Evolutionary conservation across 1,140 invertebrate genomes (phyloP).

Genomic region (Whitmania pigra): DNA sequence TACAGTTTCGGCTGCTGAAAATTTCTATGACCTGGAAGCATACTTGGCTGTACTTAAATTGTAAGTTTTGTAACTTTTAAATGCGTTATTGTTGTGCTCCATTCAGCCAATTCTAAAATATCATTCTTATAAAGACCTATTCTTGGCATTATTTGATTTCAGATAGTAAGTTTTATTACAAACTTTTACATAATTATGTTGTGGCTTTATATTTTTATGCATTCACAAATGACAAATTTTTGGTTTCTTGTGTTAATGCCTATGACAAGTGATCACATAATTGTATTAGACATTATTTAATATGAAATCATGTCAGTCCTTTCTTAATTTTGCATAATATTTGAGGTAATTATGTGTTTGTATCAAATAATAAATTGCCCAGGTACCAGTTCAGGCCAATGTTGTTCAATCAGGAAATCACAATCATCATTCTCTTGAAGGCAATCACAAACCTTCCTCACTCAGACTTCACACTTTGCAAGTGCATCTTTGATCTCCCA

Average conservation of each 20-base stretch:
- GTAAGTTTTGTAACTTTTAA: slow-evolving; percentile 33
- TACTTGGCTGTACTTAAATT: slow-evolving; percentile 70
- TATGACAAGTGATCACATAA: slow-evolving; percentile 9
- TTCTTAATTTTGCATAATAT: background rate
- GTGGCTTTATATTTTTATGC: background rate
- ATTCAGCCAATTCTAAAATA: background rate
- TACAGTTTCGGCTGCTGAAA: slow-evolving; percentile 77
- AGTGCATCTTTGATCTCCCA: slow-evolving; percentile 74
- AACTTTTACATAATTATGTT: background rate
- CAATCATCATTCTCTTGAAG: slow-evolving; percentile 74
- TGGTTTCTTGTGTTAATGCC: background rate
- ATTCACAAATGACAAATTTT: background rate
- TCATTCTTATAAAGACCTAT: too few species aligned
- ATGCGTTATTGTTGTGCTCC: background rate
- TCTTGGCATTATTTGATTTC: too few species aligned
- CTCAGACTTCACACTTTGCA: slow-evolving; percentile 90
- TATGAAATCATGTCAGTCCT: slow-evolving; percentile 35
- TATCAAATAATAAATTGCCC: slow-evolving; percentile 19
- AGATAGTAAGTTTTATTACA: background rate
- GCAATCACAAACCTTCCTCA: slow-evolving; percentile 89
- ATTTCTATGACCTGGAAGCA: slow-evolving; percentile 87
- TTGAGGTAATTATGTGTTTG: background rate
- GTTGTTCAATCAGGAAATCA: slow-evolving; percentile 65
- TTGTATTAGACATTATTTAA: slow-evolving; percentile 47
- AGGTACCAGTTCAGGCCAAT: slow-evolving; percentile 84